Evolutionary conservation across 1,140 invertebrate genomes (phyloP).

Genomic region (Polyergus mexicanus): DNA sequence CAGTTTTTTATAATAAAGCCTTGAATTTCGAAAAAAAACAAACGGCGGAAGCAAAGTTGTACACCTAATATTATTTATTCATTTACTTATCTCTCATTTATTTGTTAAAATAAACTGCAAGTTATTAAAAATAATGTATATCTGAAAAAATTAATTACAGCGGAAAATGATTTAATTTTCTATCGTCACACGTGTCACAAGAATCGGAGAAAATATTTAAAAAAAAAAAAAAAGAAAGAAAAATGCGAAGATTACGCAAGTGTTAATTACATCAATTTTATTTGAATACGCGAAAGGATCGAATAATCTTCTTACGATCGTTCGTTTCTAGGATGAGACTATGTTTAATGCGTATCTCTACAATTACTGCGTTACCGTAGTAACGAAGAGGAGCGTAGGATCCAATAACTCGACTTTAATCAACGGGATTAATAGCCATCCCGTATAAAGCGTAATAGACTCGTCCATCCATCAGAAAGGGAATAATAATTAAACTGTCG

Average conservation of each 20-base stretch:
- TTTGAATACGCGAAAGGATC: neutral
- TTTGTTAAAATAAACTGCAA: too few species aligned
- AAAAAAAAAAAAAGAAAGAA: too few species aligned
- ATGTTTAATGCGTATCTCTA: neutral
- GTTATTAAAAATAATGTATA: too few species aligned
- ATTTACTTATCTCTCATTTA: too few species aligned
- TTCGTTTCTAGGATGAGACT: constrained; percentile 1
- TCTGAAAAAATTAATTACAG: neutral
- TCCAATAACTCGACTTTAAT: constrained; percentile 30
- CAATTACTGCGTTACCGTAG: neutral
- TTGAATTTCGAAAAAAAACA: too few species aligned
- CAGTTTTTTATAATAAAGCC: too few species aligned
- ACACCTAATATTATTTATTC: too few species aligned
- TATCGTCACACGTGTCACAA: neutral
- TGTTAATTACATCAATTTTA: neutral
- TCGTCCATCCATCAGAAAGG: constrained; percentile 28
- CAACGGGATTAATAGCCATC: constrained; percentile 11
- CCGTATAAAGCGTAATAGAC: neutral
- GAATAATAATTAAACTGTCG: constrained; percentile 38
- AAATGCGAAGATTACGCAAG: neutral
- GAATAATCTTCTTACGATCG: neutral
- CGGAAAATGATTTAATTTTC: neutral
- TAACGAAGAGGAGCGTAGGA: neutral
- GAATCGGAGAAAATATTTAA: neutral
- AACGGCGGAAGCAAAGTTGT: too few species aligned